Conservation (phyloP, 1,140 invertebrate genomes). For the Pentalonia nigronervosa region DNA sequence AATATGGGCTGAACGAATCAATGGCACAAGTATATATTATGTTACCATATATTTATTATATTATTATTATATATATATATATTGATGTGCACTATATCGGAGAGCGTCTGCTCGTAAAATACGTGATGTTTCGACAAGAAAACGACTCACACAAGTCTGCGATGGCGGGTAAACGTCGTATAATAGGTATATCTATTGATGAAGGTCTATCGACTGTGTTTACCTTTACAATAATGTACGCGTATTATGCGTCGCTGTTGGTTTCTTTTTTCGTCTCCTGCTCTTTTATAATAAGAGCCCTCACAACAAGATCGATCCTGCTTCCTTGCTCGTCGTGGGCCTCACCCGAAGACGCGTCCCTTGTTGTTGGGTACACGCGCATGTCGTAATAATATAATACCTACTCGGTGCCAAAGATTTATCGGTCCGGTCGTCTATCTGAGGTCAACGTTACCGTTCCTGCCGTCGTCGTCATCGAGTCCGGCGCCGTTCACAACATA, state of each 20-base stretch:
- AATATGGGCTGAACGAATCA: not conserved
- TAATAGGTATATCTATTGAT: not conserved
- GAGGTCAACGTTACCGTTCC: not conserved
- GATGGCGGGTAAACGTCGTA: too few relatives aligned
- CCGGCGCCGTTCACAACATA: not conserved
- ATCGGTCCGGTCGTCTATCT: not conserved
- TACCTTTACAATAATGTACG: not conserved
- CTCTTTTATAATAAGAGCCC: not conserved
- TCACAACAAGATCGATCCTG: not conserved
- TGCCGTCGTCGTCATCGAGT: not conserved
- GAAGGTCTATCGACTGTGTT: not conserved
- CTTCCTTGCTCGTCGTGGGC: too few relatives aligned
- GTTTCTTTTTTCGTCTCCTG: not conserved
- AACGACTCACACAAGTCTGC: not conserved
- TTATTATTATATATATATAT: not conserved
- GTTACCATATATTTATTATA: too few relatives aligned
- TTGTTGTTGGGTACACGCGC: not conserved
- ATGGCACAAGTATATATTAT: not conserved
- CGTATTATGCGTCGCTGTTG: not conserved
- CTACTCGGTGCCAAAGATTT: not conserved
- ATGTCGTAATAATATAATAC: not conserved
- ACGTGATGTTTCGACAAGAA: constrained; percentile 2
- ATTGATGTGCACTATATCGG: too few relatives aligned
- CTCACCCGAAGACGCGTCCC: not conserved
- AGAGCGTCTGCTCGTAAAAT: not conserved